phyloP scores from a whole-genome alignment of 2,113 vertebrate species.

The Sclerurus mexicanus region DNA sequence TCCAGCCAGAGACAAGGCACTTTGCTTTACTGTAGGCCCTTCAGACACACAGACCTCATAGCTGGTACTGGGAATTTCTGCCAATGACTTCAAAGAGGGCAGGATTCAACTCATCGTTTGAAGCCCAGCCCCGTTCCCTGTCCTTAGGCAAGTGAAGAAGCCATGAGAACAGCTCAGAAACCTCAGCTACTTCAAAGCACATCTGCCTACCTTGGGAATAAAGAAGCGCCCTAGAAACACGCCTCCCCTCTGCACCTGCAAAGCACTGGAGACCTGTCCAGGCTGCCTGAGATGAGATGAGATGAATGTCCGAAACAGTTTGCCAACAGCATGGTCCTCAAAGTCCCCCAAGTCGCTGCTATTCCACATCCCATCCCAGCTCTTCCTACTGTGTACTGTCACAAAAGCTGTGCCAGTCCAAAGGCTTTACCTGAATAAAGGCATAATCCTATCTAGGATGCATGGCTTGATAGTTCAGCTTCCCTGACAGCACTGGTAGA shows the following conservation, averaged over 20 bases:
- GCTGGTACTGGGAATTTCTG: conserved; percentile 1
- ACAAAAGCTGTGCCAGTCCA: not conserved
- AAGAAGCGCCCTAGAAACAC: not conserved
- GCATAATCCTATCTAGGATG: not conserved
- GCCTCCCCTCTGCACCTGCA: conserved; percentile 10
- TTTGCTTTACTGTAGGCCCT: not conserved
- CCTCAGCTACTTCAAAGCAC: conserved; percentile 37
- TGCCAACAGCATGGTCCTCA: not conserved
- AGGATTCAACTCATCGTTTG: conserved; percentile 20
- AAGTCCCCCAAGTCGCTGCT: not conserved
- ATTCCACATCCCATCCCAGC: not conserved
- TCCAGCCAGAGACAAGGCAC: not conserved
- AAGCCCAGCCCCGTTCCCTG: not conserved
- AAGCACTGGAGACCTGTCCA: fast-evolving
- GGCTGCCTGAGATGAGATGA: not conserved
- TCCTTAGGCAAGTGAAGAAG: conserved; percentile 39
- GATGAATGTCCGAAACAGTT: not conserved
- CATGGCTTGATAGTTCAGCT: not conserved
- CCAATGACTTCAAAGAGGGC: conserved; percentile 61
- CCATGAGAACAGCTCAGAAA: conserved; percentile 61
- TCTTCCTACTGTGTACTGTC: not conserved
- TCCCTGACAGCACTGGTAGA: not conserved
- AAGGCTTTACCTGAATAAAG: not conserved
- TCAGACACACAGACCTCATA: not conserved
- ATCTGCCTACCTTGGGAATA: conserved; percentile 29